Percentiles rank a stretch among this genome's conserved stretches.
Conservation (phyloP, 1,140 invertebrate genomes). For the Palaemon carinicauda region DNA sequence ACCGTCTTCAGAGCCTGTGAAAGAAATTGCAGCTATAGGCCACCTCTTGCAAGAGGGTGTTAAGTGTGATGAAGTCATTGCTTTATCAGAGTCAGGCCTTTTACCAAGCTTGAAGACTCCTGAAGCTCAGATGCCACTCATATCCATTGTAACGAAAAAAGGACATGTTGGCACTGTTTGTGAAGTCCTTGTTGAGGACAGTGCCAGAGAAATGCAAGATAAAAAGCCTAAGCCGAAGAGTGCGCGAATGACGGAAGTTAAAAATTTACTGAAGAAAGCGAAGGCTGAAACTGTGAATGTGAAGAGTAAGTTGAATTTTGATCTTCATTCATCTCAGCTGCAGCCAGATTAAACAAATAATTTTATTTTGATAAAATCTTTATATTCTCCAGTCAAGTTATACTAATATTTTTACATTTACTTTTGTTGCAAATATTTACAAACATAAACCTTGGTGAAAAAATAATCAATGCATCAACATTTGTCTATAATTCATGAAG, state of each 20-base stretch:
- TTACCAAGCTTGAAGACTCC: slow-evolving; percentile 47
- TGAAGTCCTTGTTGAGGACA: slow-evolving; percentile 57
- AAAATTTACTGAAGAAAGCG: slow-evolving; percentile 52
- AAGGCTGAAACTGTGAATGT: slow-evolving; percentile 48
- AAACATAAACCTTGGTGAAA: no score
- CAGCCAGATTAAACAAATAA: neutral
- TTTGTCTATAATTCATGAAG: no score
- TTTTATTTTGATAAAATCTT: neutral
- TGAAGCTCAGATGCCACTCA: slow-evolving; percentile 48
- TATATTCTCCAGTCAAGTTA: neutral
- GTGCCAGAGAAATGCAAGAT: slow-evolving; percentile 35
- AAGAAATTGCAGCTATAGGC: slow-evolving; percentile 60
- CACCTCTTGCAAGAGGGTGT: slow-evolving; percentile 60
- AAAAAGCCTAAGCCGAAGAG: slow-evolving; percentile 39
- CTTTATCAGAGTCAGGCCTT: slow-evolving; percentile 61
- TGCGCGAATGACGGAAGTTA: slow-evolving; percentile 50
- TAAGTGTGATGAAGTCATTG: slow-evolving; percentile 60
- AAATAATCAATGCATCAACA: no score
- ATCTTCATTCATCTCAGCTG: neutral
- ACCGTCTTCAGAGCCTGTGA: slow-evolving; percentile 53
- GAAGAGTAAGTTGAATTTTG: slow-evolving; percentile 52
- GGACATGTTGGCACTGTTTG: slow-evolving; percentile 54
- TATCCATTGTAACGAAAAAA: slow-evolving; percentile 55
- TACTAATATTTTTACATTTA: neutral
- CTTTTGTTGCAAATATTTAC: no score